Base-by-base conservation (phyloP, 2,797 vertebrate species). In the Pseudochromis fuscus region DNA sequence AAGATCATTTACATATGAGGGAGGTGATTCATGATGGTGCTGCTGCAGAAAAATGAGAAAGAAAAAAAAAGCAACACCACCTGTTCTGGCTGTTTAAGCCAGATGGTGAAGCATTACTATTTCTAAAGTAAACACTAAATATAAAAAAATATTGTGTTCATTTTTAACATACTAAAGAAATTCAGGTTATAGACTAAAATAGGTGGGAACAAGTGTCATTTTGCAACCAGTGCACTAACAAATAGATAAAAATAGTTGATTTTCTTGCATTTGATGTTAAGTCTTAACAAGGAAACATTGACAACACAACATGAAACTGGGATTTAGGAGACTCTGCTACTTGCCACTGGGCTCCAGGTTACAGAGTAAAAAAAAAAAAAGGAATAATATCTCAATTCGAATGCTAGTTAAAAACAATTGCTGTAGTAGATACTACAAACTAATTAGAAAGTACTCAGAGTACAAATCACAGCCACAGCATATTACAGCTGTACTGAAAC, bases 31-130 rank as follows among this genome's bases (percentile, higher is more conserved):
- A 85, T 67, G 64, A 72, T 61, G 37, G 37, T 28, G 42, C 18
- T 18, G 33, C 61, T 50, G 59, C 49, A 19, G 62, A 46, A 11
- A 55, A 72, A 84, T 61, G 48, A 74, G 42, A 13, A 33, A 9
- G 49, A 72, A 84, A 64, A 52, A 76, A 46, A n/a, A n/a, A n/a
- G n/a, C n/a, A n/a, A 64, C 16, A 45, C 62, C 85, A 87, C 77
- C 87, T 89, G 85, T 66, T 84, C 51, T 62, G 45, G 35, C 66
- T 66, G 51, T 74, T 83, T 52, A 61, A 76, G 61, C 63, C 86
- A 89, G 81, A 86, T 84, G 83, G 79, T 38, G 44, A 25, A 50
- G 66, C 57, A 80, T 16, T 64, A 64, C 37, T 27, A 49, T 55
- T 73, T 60, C 50, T 15, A 1, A 56, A 69, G 63, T 49, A 56